Percentiles rank a stretch among this genome's conserved stretches.
These are phyloP conservation scores for Popillia japonica DNA, from an alignment of 1,140 invertebrate species.

Conservation along the genomic window DNA sequence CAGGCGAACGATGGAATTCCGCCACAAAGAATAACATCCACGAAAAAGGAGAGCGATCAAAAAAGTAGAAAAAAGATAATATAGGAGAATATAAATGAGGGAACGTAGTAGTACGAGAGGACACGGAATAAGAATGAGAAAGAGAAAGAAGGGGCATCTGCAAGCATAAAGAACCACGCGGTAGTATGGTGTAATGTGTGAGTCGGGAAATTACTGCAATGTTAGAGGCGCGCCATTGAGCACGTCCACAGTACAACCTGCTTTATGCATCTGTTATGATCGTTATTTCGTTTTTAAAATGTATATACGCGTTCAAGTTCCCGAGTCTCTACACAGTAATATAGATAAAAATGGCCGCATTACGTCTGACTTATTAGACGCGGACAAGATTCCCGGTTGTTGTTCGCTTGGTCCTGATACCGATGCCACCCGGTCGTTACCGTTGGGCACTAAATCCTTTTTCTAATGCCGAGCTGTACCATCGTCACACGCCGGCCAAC, in stretches of 20 bases:
- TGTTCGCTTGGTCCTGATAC: conserved; percentile 18
- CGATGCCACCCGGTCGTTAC: not conserved
- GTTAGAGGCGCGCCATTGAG: conserved; percentile 36
- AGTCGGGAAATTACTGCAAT: conserved; percentile 24
- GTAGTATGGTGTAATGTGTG: conserved; percentile 4
- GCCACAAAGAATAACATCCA: conserved; percentile 18
- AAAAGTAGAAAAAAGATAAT: conserved; percentile 29
- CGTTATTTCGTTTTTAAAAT: conserved; percentile 40
- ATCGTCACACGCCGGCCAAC: not conserved
- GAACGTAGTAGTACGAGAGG: not conserved
- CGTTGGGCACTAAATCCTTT: conserved; percentile 25
- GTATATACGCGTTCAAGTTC: conserved; percentile 26
- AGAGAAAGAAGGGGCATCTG: not conserved
- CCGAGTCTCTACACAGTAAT: conserved; percentile 17
- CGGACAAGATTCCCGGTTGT: conserved; percentile 22
- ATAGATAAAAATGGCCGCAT: conserved; percentile 31
- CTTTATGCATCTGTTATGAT: conserved; percentile 41
- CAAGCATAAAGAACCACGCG: conserved; percentile 6
- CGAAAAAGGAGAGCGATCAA: not conserved
- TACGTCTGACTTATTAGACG: conserved; percentile 33
- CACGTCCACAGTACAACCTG: conserved; percentile 32
- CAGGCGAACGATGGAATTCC: conserved; percentile 1
- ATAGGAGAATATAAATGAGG: conserved; percentile 28
- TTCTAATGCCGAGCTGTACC: conserved; percentile 11
- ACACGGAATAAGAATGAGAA: not conserved